Base-by-base conservation (phyloP, 1,140 invertebrate genomes). In the Augochlora pura region DNA sequence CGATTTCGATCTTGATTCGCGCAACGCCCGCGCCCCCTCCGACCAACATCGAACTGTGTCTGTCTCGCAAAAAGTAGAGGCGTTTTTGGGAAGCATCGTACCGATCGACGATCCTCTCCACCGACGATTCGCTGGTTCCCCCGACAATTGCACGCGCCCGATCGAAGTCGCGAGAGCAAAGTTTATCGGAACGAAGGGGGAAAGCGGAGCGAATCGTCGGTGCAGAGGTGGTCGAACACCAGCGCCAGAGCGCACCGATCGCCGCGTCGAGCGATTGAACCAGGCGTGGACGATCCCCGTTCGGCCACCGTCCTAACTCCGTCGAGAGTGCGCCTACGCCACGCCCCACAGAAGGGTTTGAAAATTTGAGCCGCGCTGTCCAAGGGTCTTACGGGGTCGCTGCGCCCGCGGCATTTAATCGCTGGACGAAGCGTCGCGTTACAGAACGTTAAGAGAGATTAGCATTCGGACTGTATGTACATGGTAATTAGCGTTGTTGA, bases 231-330 rank as follows among this genome's bases (percentile, higher is more conserved):
- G 14, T 62, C 8, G 42, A 77, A 25, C n/a, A 54, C 38, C 25
- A 42, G 39, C 46, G 42, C 25, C 25, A 32, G 32, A 32, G 32
- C 4, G 32, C 32, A 32, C 18, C 23, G n/a, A n/a, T 52, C 21
- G 27, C 54, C 27, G 54, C 60, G 69, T 57, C 68, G 27, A 78
- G 76, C n/a, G 76, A 78, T 78, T 78, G 42, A 65, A 74, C 16
- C 49, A 21, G 21, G 2, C 49, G 49, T 21, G 16, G 3, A 4
- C 4, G 16, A 7, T 5, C 0, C 2, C n/a, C 0, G 21, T 8
- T n/a, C 46, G 9, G 6, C 32, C 8, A 5, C 9, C 18, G 64
- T 23, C 1, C 39, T 60, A 0, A 2, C 9, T 46, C 42, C 18
- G 5, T 18, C 5, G 3, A 14, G 3, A 4, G n/a, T n/a, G 49